These are phyloP conservation scores for Tiphia femorata DNA, from an alignment of 2,888 invertebrate species.

Conservation along the genomic window DNA sequence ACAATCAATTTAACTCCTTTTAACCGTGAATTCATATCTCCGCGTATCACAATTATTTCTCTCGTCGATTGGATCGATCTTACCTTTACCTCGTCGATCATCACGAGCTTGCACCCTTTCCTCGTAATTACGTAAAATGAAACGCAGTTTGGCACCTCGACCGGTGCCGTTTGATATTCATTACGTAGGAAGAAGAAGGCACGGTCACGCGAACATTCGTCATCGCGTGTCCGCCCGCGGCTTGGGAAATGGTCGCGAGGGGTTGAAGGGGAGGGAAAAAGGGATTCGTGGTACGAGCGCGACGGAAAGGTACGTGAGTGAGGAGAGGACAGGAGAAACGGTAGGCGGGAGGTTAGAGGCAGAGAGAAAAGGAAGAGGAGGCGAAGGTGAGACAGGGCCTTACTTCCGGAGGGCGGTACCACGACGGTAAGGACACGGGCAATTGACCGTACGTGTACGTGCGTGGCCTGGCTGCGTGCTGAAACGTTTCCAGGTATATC, in stretches of 20 bases:
- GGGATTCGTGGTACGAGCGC: no score
- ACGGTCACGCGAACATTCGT: conserved; percentile 48
- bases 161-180: conserved; percentile 42
- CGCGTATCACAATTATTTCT: no score
- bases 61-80: no score
- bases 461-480: conserved; percentile 43
- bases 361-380: conserved; percentile 5
- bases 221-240: conserved; percentile 35
- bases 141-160: conserved; percentile 43
- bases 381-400: conserved; percentile 46
- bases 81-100: no score
- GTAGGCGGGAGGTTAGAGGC: background rate
- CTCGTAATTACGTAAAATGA: conserved; percentile 39
- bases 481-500: conserved; percentile 49
- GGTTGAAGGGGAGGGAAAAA: background rate
- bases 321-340: background rate
- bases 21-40: no score
- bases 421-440: conserved; percentile 22
- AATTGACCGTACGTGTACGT: conserved; percentile 40
- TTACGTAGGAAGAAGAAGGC: conserved; percentile 45
- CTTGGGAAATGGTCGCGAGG: conserved; percentile 3
- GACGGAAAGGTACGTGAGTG: no score
- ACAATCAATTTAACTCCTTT: no score
- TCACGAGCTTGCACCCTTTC: no score
- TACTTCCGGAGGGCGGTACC: conserved; percentile 61